Conservation (phyloP, 2,797 vertebrate genomes). For the Caiman crocodilus region DNA sequence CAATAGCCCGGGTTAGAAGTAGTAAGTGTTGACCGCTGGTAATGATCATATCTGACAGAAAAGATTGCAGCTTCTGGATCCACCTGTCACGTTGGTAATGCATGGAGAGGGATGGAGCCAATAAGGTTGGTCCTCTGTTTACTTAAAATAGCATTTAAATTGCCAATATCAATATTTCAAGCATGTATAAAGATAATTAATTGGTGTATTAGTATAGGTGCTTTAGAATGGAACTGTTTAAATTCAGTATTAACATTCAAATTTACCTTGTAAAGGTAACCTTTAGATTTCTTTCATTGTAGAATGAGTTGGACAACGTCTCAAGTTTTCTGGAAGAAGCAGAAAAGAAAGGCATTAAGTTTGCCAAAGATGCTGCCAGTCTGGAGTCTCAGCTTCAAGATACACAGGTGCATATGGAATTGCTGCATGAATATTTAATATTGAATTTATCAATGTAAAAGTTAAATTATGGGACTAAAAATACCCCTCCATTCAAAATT, state of each 20-base stretch:
- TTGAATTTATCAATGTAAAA: not conserved
- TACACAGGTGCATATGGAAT: constrained; percentile 86
- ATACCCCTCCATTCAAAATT: not conserved
- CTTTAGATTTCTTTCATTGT: constrained; percentile 19
- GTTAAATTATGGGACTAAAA: not conserved
- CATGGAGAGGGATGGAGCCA: not conserved
- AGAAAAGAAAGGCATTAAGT: constrained; percentile 95
- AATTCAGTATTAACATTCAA: not conserved
- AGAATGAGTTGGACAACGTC: constrained; percentile 94
- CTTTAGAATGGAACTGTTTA: not conserved
- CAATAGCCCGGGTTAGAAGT: not conserved
- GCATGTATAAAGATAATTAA: not conserved
- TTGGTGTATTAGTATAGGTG: no score
- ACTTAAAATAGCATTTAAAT: not conserved
- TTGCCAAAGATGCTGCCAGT: constrained; percentile 91
- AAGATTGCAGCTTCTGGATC: not conserved
- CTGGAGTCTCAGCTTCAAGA: constrained; percentile 96
- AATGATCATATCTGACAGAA: not conserved
- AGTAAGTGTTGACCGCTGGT: not conserved
- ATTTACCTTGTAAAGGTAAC: not conserved
- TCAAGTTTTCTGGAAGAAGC: constrained; percentile 92
- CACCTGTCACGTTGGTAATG: not conserved
- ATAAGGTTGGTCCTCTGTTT: not conserved
- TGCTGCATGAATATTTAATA: not conserved
- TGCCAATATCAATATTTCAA: not conserved